Base-by-base conservation (phyloP, 2,888 invertebrate species). In the Pheosia gnoma region DNA sequence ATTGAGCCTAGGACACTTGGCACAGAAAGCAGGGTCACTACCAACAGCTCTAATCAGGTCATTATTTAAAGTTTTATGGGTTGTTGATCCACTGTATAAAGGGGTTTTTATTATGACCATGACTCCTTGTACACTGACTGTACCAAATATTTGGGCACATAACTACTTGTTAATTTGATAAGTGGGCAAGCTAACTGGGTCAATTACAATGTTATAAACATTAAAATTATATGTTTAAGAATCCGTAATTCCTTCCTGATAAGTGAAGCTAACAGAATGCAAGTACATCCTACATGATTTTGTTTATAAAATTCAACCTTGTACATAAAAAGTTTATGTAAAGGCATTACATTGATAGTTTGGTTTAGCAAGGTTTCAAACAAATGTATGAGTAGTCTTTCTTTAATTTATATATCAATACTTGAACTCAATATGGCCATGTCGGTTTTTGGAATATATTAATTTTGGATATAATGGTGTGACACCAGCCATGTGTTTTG, bases 121-220 rank as follows among this genome's bases (percentile, higher is more conserved):
- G 47, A 47, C n/a, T 11, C n/a, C 6, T 11, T n/a, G n/a, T 47
- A 11, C n/a, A 47, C 47, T 47, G 47, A n/a, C n/a, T 47, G 47
- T n/a, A 47, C n/a, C 4, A 58, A 49, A 38, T 38, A 49, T 37
- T 37, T 11, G 43, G 47, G 45, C 10, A 13, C 49, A 49, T 49
- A 77, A 64, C 58, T 63, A 70, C 63, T 67, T 58, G 70, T 67
- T 77, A 66, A 66, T 68, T 64, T 70, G 77, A 77, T 77, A 68
- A 72, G 62, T 61, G 9, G 8, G 43, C 43, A 43, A 10, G 59
- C 56, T 74, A 71, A 76, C 67, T 59, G 3, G 60, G 70, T 62
- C 63, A 77, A 72, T 67, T 75, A 72, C 39, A 67, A 57, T 70
- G 74, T 71, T 68, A 70, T 53, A 67, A 65, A 67, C 59, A 66